Evolutionary conservation across 1,140 invertebrate species (phyloP).

Genomic region (Metaphire vulgaris): DNA sequence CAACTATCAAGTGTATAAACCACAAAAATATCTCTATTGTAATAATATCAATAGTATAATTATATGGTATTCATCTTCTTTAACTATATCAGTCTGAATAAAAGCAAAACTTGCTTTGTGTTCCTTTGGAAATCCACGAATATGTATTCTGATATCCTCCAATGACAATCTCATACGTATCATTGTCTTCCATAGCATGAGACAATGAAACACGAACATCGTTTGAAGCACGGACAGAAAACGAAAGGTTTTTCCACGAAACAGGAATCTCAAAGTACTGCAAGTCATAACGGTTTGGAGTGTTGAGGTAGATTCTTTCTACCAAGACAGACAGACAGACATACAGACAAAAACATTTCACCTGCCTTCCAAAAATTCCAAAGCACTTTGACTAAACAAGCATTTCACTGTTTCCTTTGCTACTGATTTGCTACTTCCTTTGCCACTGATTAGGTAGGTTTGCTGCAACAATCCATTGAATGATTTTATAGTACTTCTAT

Average conservation of each 20-base stretch:
- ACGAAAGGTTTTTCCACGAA: neutral
- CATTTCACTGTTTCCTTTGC: no score
- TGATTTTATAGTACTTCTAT: neutral
- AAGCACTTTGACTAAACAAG: neutral
- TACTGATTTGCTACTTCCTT: no score
- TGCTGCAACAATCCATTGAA: neutral
- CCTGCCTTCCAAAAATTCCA: neutral
- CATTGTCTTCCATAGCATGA: neutral
- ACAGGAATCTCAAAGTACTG: neutral
- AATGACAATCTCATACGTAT: conserved; percentile 1
- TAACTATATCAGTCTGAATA: no score
- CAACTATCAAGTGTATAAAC: no score
- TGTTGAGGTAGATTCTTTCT: conserved; percentile 1
- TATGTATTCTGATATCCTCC: neutral
- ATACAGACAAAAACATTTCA: neutral
- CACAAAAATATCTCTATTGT: no score
- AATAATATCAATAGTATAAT: no score
- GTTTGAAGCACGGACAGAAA: neutral
- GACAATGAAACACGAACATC: neutral
- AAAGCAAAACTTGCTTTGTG: no score
- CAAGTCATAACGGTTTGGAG: neutral
- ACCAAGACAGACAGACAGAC: neutral
- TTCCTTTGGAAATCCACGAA: neutral
- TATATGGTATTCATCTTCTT: no score
- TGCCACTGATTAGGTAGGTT: neutral